Evolutionary conservation across 2,113 vertebrate genomes (phyloP).

Genomic region (Baryphthengus martii): DNA sequence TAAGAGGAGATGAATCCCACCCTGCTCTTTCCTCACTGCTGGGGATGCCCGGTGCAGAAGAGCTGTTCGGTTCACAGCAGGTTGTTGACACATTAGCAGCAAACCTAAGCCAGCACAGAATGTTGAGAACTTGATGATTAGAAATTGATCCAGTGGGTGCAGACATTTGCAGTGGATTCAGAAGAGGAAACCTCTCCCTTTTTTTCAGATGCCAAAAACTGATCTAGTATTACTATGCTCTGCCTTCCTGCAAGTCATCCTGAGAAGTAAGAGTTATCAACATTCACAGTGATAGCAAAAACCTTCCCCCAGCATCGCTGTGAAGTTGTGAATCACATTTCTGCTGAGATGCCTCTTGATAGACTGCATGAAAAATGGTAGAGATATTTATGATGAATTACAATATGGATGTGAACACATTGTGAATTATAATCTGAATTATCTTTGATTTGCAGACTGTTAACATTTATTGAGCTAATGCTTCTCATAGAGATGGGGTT

Average conservation of each 20-base stretch:
- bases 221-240: neutral
- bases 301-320: neutral
- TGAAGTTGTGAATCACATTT: conserved; percentile 1
- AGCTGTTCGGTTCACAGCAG: accelerated
- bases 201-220: neutral
- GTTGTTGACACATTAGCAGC: neutral
- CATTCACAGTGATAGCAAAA: neutral
- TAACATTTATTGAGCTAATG: neutral
- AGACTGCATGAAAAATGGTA: neutral
- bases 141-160: neutral
- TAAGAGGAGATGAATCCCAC: neutral
- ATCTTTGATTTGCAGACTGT: neutral
- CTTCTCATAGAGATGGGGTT: neutral
- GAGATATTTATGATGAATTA: neutral
- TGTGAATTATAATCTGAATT: neutral
- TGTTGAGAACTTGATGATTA: neutral
- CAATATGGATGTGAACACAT: neutral
- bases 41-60: neutral
- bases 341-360: neutral
- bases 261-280: neutral
- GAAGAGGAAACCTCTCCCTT: neutral
- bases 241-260: neutral
- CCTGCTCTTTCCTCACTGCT: accelerated
- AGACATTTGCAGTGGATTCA: neutral
- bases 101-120: neutral